Base-by-base conservation (phyloP, 2,797 vertebrate genomes). In the Eospalax fontanierii region DNA sequence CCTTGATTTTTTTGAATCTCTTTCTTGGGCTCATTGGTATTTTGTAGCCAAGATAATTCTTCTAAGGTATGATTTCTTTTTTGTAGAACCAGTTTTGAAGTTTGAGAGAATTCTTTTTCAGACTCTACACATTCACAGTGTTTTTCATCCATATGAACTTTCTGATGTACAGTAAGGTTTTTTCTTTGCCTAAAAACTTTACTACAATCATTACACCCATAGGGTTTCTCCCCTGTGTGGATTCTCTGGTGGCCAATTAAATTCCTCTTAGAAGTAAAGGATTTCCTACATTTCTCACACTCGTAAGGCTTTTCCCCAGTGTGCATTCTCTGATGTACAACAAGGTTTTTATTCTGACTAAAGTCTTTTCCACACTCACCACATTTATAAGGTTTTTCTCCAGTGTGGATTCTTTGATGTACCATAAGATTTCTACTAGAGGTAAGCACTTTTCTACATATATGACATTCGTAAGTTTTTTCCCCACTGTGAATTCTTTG, bases 161-260 rank as follows among this genome's bases (percentile, higher is more conserved):
- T 96, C 87, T 97, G 94, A 78, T 97, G 96, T 74, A 95, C 94
- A 68, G 84, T 85, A 54, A 97, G 94, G 85, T 96, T 97, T 91
- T 97, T 96, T n/a, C 96, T 94, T 90, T 97, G 93, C 75, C 96
- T 96, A 90, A 97, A 97, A 87, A 91, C 95, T 70, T 97, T 97
- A 91, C 71, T 94, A 76, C 95, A 96, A 74, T 97, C 95, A 90
- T 94, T 97, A 95, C 95, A 96, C 76, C 95, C 97, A 80, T 96
- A 97, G 24, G 96, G 96, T 68, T 97, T 97, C 63, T 96, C 96
- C 28, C 97, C 97, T 65, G 97, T 97, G 81, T 98, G 97, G 59
- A 96, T 97, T 95, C 97, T 97, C 95, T 97, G 95, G 92, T 98
- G 97, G 74, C 91, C 90, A 93, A 96, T 81, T 92, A 97, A 71